phyloP scores from a whole-genome alignment of 1,140 invertebrate genomes.

The Drosophila arawakana region DNA sequence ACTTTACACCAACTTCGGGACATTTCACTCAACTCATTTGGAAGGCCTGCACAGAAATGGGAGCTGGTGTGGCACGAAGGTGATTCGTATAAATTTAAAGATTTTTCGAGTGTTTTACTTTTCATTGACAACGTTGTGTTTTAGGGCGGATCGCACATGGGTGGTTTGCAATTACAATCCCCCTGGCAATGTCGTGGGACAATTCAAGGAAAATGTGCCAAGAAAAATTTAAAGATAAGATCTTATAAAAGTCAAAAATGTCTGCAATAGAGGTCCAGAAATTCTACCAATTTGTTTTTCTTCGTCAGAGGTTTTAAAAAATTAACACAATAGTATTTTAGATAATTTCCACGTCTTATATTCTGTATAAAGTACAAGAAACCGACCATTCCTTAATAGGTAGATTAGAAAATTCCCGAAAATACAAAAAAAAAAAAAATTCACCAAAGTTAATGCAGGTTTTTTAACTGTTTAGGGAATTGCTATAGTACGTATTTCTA shows the following conservation, averaged over 20 bases:
- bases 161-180: slow-evolving; percentile 92
- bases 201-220: slow-evolving; percentile 88
- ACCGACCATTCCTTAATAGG: too few species aligned
- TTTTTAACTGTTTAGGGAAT: not conserved
- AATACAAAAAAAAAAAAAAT: too few species aligned
- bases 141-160: slow-evolving; percentile 72
- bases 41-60: slow-evolving; percentile 89
- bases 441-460: not conserved
- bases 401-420: too few species aligned
- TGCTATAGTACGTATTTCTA: too few species aligned
- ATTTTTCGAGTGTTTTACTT: not conserved
- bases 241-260: not conserved
- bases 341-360: not conserved
- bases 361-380: too few species aligned
- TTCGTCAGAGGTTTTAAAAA: not conserved
- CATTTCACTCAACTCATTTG: slow-evolving; percentile 91
- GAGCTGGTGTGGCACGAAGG: slow-evolving; percentile 87
- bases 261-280: slow-evolving; percentile 36
- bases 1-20: slow-evolving; percentile 84
- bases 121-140: not conserved
- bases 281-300: not conserved
- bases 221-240: slow-evolving; percentile 47
- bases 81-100: slow-evolving; percentile 3
- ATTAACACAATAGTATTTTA: not conserved
- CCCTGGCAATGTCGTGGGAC: slow-evolving; percentile 89